A percentile compares a stretch with the other conserved stretches of the same genome.
Evolutionary conservation across 2,888 invertebrate species (phyloP).

Genomic region (Chrysina gloriosa): DNA sequence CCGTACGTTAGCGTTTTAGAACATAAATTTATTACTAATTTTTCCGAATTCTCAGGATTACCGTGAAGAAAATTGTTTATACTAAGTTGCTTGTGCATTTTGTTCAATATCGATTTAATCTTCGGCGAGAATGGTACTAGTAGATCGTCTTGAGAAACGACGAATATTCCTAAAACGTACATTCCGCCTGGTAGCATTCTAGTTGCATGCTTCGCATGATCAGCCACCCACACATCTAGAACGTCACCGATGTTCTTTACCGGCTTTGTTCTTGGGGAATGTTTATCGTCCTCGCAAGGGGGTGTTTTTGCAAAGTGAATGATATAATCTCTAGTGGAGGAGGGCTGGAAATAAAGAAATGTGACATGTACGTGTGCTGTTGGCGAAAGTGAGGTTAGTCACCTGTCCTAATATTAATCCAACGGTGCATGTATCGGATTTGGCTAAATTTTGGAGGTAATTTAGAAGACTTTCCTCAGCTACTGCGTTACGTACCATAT

Average conservation of each 20-base stretch:
- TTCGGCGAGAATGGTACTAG: slow-evolving; percentile 71
- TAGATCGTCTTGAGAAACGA: slow-evolving; percentile 75
- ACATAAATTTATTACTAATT: slow-evolving; percentile 73
- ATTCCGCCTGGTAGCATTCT: slow-evolving; percentile 93
- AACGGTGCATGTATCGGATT: slow-evolving; percentile 73
- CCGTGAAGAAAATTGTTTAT: slow-evolving; percentile 72
- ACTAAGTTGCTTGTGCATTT: slow-evolving; percentile 70
- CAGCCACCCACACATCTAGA: slow-evolving; percentile 77
- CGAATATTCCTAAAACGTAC: slow-evolving; percentile 85
- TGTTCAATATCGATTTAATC: slow-evolving; percentile 70
- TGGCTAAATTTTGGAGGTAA: slow-evolving; percentile 75
- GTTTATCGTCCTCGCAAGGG: slow-evolving; percentile 62
- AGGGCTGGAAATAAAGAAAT: slow-evolving; percentile 68
- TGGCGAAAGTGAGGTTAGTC: slow-evolving; percentile 52
- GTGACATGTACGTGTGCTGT: too few relatives aligned
- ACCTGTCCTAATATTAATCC: slow-evolving; percentile 87
- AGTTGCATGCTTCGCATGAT: slow-evolving; percentile 87
- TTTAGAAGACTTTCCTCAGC: slow-evolving; percentile 76
- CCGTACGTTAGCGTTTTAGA: slow-evolving; percentile 68
- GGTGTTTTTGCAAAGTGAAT: slow-evolving; percentile 85
- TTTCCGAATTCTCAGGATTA: slow-evolving; percentile 70
- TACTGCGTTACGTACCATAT: slow-evolving; percentile 77
- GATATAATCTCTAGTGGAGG: slow-evolving; percentile 77
- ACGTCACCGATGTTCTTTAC: slow-evolving; percentile 68
- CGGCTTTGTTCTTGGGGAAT: slow-evolving; percentile 58